phyloP scores from a whole-genome alignment of 2,113 vertebrate genomes.

The Mionectes macconnelli region DNA sequence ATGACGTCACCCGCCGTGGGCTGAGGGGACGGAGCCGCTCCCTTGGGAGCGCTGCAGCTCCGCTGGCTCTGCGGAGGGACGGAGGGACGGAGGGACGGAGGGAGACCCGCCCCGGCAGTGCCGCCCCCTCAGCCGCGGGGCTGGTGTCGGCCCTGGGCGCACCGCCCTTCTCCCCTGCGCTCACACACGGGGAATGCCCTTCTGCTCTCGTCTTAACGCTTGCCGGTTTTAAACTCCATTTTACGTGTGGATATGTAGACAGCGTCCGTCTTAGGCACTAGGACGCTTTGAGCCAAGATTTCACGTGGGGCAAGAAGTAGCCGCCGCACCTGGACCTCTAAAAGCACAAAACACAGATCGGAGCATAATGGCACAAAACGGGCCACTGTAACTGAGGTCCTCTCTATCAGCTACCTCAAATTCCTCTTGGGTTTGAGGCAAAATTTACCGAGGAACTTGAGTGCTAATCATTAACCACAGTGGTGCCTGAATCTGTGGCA shows the following conservation, averaged over 20 bases:
- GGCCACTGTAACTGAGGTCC: background rate
- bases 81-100: too few relatives aligned
- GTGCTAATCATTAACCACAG: background rate
- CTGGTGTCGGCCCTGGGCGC: accelerated
- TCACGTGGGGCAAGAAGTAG: accelerated
- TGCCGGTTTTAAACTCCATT: accelerated
- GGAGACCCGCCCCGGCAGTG: background rate
- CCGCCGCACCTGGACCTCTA: background rate
- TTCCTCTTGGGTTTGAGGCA: background rate
- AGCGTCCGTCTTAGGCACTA: accelerated
- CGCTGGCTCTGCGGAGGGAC: background rate
- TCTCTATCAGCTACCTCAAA: background rate
- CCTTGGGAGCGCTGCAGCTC: too few relatives aligned
- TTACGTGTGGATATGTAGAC: background rate
- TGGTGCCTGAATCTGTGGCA: background rate
- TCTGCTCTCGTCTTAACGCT: background rate
- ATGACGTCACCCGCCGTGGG: background rate
- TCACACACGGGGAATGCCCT: accelerated
- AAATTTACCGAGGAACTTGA: background rate
- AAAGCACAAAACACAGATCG: background rate
- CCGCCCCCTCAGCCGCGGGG: background rate
- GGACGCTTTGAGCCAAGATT: accelerated
- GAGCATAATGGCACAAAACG: background rate
- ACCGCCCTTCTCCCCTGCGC: background rate
- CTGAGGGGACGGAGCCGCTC: too few relatives aligned